Percentiles rank a stretch among this genome's conserved stretches.
phyloP scores from a whole-genome alignment of 2,797 vertebrate genomes.

The Botia almorhae region DNA sequence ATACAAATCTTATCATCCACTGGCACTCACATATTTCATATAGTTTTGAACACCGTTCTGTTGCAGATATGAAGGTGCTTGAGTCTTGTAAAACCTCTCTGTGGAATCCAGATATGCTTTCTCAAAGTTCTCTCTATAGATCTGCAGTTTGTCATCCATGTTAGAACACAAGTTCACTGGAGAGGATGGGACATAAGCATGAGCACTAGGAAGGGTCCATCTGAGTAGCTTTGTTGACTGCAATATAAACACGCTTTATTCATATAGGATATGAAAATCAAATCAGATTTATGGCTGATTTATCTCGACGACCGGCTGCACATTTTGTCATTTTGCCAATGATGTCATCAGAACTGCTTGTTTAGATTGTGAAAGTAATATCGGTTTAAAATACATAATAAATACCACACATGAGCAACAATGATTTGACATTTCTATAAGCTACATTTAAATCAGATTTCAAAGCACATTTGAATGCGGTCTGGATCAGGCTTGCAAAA shows the following conservation, averaged over 20 bases:
- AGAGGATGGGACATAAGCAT: constrained; percentile 17
- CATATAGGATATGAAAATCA: no score
- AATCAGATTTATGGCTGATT: no score
- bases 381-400: no score
- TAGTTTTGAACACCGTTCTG: constrained; percentile 98
- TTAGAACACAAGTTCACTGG: constrained; percentile 97
- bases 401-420: no score
- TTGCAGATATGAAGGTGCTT: constrained; percentile 94
- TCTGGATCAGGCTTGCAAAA: no score
- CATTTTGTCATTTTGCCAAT: no score
- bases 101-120: constrained; percentile 97
- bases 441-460: no score
- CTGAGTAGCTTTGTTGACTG: background rate
- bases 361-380: no score
- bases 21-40: constrained; percentile 92
- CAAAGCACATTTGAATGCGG: no score
- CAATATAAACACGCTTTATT: background rate
- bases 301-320: no score
- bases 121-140: constrained; percentile 98
- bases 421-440: no score
- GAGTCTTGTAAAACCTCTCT: constrained; percentile 96
- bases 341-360: no score
- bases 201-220: background rate
- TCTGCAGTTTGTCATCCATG: constrained; percentile 95
- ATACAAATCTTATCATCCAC: background rate